Evolutionary conservation across 2,113 vertebrate genomes (phyloP), one percentile per base, ranked within the genome.

Genomic region (Corydoras maculifer): DNA sequence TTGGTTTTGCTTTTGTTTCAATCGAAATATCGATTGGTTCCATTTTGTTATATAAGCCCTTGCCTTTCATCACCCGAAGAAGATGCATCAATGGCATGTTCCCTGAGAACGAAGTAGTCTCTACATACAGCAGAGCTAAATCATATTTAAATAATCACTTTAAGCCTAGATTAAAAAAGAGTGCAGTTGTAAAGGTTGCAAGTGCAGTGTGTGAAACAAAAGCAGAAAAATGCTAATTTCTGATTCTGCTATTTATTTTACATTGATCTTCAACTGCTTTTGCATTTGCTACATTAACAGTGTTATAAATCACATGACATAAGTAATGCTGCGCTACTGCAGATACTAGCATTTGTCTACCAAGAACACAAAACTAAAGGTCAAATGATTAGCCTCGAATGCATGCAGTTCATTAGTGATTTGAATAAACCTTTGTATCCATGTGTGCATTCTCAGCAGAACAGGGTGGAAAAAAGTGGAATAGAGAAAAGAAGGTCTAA

Each of bases 371-470:
- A 84, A 86, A 86, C 78, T 82, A 86, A 89, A 88, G 85, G 84
- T 89, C 85, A 87, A 86, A 84, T 87, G 83, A 86, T 84, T 84
- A 87, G 85, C 81, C 84, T 69, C 73, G 75, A 81, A 80, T 79
- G 83, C 81, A 82, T 79, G 81, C 77, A 80, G 69, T 77, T 81
- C 78, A 85, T 85, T 85, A 86, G 83, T 84, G 83, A 87, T 80
- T 81, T 81, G 82, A 84, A 81, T 79, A 80, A 84, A 86, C 85
- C 86, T 87, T 87, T 87, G 83, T 85, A 82, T 84, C 80, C 60
- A 77, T 61, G 79, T 70, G 79, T 88, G 87, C 85, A 81, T 82
- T 82, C 81, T 88, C 87, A 86, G 88, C 86, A 88, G 80, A 89
- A 85, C 68, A 14, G 12, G 60, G 82, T 81, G 82, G 80, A 78